Percentiles rank a stretch among this genome's conserved stretches.
Evolutionary conservation across 2,113 vertebrate genomes (phyloP).

Genomic region (Cololabis saira): DNA sequence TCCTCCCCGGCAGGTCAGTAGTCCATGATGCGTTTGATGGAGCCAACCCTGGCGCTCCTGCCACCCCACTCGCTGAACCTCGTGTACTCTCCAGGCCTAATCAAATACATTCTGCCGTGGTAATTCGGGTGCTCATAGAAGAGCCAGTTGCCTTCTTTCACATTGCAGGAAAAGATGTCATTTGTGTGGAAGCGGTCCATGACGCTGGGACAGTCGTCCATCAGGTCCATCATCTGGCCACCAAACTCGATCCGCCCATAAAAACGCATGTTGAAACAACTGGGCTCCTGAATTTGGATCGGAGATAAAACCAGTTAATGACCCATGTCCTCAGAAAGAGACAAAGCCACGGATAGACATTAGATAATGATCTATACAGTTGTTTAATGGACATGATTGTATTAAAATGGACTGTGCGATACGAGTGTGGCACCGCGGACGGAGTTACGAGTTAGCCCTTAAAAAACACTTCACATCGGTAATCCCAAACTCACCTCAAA

Average conservation of each 20-base stretch:
- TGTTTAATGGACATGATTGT: too few species aligned
- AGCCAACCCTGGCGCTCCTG: slow-evolving; percentile 68
- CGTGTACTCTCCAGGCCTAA: slow-evolving; percentile 72
- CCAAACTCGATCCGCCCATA: slow-evolving; percentile 74
- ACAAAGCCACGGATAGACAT: background rate
- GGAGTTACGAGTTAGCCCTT: too few species aligned
- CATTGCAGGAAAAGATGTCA: slow-evolving; percentile 77
- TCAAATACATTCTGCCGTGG: slow-evolving; percentile 72
- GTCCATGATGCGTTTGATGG: slow-evolving; percentile 72
- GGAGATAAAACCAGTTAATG: background rate
- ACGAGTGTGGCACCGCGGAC: too few species aligned
- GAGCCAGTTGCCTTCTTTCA: slow-evolving; percentile 72
- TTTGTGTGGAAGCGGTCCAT: slow-evolving; percentile 62
- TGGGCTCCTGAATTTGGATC: slow-evolving; percentile 26
- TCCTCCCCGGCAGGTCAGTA: slow-evolving; percentile 28
- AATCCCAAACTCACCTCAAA: too few species aligned
- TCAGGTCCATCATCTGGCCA: slow-evolving; percentile 73
- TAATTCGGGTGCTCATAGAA: slow-evolving; percentile 74
- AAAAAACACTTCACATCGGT: too few species aligned
- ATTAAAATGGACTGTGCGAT: too few species aligned
- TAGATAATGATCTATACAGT: too few species aligned
- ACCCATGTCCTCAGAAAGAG: background rate
- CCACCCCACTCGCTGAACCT: slow-evolving; percentile 78
- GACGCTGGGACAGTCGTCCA: slow-evolving; percentile 71
- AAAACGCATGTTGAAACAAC: slow-evolving; percentile 58